Evolutionary conservation across 1,140 invertebrate genomes (phyloP), one percentile per base, ranked within the genome.

Genomic region (Psilanteris sp.): DNA sequence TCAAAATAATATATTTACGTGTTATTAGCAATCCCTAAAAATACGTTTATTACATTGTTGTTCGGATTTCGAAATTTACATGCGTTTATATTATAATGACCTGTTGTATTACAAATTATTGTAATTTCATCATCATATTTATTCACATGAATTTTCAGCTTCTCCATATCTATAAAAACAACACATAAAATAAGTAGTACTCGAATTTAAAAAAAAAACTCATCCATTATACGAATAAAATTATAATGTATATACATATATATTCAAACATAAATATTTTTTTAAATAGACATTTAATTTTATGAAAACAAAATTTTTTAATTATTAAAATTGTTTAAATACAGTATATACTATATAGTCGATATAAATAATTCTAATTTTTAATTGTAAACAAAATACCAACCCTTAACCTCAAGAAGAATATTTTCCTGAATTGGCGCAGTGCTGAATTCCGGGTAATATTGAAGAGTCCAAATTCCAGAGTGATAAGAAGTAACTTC

Each of bases 1-100:
- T n/a, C n/a, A n/a, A 13, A 27, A 29, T 9, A 10, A 20, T 24
- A 15, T 7, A 54, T 14, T 22, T 32, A 64, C 59, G 11, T 50
- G 4, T 64, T 34, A 3, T 18, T 11, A 3, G 16, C 4, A 11
- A 4, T 13, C 7, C 59, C 43, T 1, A 48, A 8, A 22, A 32
- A 29, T 10, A 36, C 7, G 18, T 37, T 68, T 3, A 46, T 57
- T 1, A 22, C 3, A 7, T 46, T 4, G 0, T 15, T 11, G 1
- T 15, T 6, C 4, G 43, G 54, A 29, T 14, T 61, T 26, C 6
- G 16, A 13, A 52, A 74, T 37, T 74, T 54, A 11, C 50, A 54
- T 7, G 50, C 24, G 11, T 50, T 37, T 43, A 73, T 54, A 59
- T 55, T 4, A 24, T 46, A 1, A 3, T 18, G 15, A 5, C 18